Evolutionary conservation across 1,140 invertebrate species (phyloP).

Genomic region (Bemisia tabaci): DNA sequence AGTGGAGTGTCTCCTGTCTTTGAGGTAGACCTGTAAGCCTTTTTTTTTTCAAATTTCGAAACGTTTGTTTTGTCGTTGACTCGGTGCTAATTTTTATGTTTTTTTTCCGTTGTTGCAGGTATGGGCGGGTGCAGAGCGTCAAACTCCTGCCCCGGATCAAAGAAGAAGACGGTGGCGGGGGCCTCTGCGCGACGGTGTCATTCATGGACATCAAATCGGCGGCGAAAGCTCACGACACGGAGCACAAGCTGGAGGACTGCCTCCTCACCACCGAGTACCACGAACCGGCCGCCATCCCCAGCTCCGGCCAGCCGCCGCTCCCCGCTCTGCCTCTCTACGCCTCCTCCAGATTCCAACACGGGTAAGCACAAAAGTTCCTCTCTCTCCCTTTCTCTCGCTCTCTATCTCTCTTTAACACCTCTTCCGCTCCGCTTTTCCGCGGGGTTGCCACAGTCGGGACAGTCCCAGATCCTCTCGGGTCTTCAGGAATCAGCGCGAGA

Average conservation of each 20-base stretch:
- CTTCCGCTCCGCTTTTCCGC: too few species aligned
- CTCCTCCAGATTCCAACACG: constrained; percentile 18
- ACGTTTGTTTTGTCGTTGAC: not conserved
- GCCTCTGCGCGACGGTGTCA: constrained; percentile 68
- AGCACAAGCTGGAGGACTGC: constrained; percentile 75
- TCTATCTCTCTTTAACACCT: too few species aligned
- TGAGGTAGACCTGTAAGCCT: too few species aligned
- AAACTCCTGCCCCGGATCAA: constrained; percentile 57
- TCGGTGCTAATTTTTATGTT: not conserved
- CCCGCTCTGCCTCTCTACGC: constrained; percentile 11
- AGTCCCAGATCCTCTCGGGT: too few species aligned
- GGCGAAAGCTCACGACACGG: constrained; percentile 77
- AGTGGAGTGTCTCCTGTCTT: too few species aligned
- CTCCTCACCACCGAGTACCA: constrained; percentile 84
- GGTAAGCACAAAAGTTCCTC: constrained; percentile 14
- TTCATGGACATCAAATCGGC: constrained; percentile 96
- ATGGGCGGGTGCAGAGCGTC: constrained; percentile 93
- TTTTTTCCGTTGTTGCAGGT: constrained; percentile 42
- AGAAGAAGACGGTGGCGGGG: constrained; percentile 35
- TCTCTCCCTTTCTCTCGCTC: constrained; percentile 7
- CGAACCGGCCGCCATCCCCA: constrained; percentile 62
- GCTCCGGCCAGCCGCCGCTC: constrained; percentile 27
- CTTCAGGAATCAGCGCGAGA: too few species aligned
- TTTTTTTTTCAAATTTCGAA: not conserved
- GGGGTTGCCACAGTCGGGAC: too few species aligned